Evolutionary conservation across 2,888 invertebrate genomes (phyloP), one percentile per base, ranked within the genome.

Genomic region (Philereme transversata): DNA sequence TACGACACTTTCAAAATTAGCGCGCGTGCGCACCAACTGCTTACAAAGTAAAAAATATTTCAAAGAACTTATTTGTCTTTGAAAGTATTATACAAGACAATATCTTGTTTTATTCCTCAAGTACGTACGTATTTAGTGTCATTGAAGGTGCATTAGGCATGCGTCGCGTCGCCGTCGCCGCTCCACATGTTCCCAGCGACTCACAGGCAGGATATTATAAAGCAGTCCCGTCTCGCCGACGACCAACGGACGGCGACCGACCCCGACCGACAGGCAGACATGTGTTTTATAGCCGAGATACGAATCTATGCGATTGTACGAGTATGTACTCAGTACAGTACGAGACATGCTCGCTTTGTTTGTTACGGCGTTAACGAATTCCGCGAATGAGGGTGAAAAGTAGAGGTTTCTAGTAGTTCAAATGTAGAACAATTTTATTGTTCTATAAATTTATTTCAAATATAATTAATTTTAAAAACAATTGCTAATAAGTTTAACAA

Each of bases 201-300:
- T 44, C 49, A 38, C 22, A 22, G 22, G 44, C 57, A 57, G 62
- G 62, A 62, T 62, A 40, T 36, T 51, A 57, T 55, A 58, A 51
- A 62, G 54, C 57, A 51, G 36, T 34, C 4, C 54, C 40, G 62
- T 51, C 54, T 22, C 43, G 34, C 11, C 33, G 41, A 10, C 22
- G 45, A 45, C 45, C 22, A 34, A 9, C 10, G 22, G 22, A 22
- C 22, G 22, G 22, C 22, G 22, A 22, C 22, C 22, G 22, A 22
- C 22, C 22, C 22, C 22, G 43, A 52, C 44, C 11, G 51, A 48
- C 11, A 40, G 34, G 45, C 53, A 22, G 43, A 48, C 51, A 46
- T 35, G 48, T 58, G 52, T 51, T 58, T 40, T 58, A 49, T 48
- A 11, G 22, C 44, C 44, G 52, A 52, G 51, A 56, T 56, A 49